phyloP scores from a whole-genome alignment of 2,797 vertebrate genomes.

The Bufotes viridis region DNA sequence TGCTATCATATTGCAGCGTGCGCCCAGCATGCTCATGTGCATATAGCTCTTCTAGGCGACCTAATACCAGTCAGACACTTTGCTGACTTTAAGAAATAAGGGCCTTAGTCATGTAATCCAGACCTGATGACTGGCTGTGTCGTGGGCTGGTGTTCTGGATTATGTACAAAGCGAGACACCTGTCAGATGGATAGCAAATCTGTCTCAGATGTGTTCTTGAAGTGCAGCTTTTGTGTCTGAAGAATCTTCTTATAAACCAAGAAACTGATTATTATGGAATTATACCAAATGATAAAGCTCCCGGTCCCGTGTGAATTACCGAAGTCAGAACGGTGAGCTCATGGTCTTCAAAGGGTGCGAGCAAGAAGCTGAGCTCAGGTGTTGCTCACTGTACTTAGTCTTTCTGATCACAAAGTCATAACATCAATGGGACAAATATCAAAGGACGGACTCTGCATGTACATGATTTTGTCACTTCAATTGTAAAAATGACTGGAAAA shows the following conservation, averaged over 20 bases:
- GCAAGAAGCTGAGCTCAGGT: constrained; percentile 32
- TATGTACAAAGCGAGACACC: constrained; percentile 52
- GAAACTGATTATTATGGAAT: constrained; percentile 41
- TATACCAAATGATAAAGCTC: constrained; percentile 35
- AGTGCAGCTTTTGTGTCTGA: constrained; percentile 30
- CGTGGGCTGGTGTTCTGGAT: constrained; percentile 45
- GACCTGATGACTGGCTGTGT: constrained; percentile 40
- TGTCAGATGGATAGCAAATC: constrained; percentile 53
- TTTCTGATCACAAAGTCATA: constrained; percentile 8
- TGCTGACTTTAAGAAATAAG: constrained; percentile 55
- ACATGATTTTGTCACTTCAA: background rate
- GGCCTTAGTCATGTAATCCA: constrained; percentile 55
- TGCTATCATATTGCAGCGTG: constrained; percentile 48
- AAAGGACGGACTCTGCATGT: constrained; percentile 8
- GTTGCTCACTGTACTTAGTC: background rate
- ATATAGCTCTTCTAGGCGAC: constrained; percentile 13
- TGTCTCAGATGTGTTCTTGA: constrained; percentile 44
- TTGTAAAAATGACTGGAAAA: background rate
- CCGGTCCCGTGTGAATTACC: constrained; percentile 14
- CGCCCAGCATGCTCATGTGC: constrained; percentile 6
- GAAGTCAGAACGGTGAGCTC: constrained; percentile 13
- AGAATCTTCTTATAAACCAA: constrained; percentile 27
- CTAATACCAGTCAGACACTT: constrained; percentile 42
- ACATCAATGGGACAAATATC: constrained; percentile 36
- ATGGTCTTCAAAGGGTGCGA: constrained; percentile 37